Evolutionary conservation across 2,888 invertebrate species (phyloP), one percentile per base, ranked within the genome.

Genomic region (Caenorhabditis macrosperma): DNA sequence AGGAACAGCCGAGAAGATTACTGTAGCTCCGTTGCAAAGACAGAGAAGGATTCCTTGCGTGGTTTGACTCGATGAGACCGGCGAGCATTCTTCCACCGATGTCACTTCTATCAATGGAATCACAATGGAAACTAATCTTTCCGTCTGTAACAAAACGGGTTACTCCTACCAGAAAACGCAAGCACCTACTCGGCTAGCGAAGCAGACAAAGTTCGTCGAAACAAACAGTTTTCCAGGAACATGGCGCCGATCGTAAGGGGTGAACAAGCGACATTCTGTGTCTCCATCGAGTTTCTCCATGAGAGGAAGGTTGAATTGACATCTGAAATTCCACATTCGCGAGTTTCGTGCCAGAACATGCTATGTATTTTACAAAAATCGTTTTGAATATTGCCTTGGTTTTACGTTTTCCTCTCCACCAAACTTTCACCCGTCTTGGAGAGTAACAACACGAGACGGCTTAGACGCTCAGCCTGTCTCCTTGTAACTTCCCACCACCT

Each of bases 151-250:
- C 20, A 68, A 30, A 44, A 55, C 35, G 33, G n/a, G n/a, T n/a
- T n/a, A n/a, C n/a, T n/a, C n/a, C n/a, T n/a, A n/a, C n/a, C n/a
- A n/a, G n/a, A n/a, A n/a, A n/a, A n/a, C n/a, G n/a, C n/a, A n/a
- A n/a, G n/a, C n/a, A 64, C 69, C 93, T 91, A 97, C 96, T 93
- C 95, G 94, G 91, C 97, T 97, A 90, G 95, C 95, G 91, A 97
- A 99, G 91, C 98, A 98, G 88, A 97, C 93, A 91, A 96, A 99
- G 92, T 95, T 96, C 90, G 95, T 94, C 0, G 97, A 97, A 59
- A 99, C 92, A 91, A 95, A 98, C 88, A 99, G 93, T 84, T 94
- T 93, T 17, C 98, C 98, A 92, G 94, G 94, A 71, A 95, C 95
- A 90, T 95, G 94, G 84, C 94, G 94, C 91, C 96, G 96, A 90